These are phyloP conservation scores for Nerophis lumbriciformis DNA, from an alignment of 2,113 vertebrate species.

Conservation along the genomic window DNA sequence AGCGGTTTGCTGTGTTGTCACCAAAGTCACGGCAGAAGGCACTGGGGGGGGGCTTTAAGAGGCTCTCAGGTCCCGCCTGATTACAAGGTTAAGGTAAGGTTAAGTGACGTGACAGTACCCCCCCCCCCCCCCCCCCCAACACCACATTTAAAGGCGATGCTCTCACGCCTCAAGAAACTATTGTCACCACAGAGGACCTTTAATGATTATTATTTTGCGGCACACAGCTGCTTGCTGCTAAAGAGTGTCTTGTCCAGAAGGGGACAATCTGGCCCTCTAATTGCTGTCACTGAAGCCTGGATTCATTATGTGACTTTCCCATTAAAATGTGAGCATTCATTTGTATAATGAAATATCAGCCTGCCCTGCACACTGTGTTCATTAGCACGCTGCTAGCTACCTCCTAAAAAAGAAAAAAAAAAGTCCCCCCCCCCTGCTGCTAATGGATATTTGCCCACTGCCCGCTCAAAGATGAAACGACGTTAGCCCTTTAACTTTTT, in stretches of 20 bases:
- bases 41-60: slow-evolving; percentile 7
- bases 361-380: slow-evolving; percentile 97
- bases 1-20: neutral
- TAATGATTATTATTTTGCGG: slow-evolving; percentile 62
- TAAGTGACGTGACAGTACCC: slow-evolving; percentile 57
- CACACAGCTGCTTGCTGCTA: slow-evolving; percentile 99
- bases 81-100: slow-evolving; percentile 74
- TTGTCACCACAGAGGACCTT: slow-evolving; percentile 92
- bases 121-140: slow-evolving; percentile 49
- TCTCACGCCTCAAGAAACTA: slow-evolving; percentile 82
- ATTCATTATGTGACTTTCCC: slow-evolving; percentile 99
- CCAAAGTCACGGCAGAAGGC: neutral
- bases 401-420: slow-evolving; percentile 61
- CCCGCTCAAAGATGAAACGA: slow-evolving; percentile 98
- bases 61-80: slow-evolving; percentile 65
- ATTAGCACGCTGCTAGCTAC: slow-evolving; percentile 99
- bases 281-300: slow-evolving; percentile 99
- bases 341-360: slow-evolving; percentile 99
- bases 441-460: slow-evolving; percentile 99
- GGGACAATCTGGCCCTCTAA: slow-evolving; percentile 99
- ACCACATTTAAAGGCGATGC: slow-evolving; percentile 84
- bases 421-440: slow-evolving; percentile 99
- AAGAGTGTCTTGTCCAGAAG: slow-evolving; percentile 99
- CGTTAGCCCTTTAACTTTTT: slow-evolving; percentile 99
- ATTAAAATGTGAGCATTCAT: slow-evolving; percentile 99